phyloP scores from a whole-genome alignment of 2,113 vertebrate species.

The Passer domesticus region DNA sequence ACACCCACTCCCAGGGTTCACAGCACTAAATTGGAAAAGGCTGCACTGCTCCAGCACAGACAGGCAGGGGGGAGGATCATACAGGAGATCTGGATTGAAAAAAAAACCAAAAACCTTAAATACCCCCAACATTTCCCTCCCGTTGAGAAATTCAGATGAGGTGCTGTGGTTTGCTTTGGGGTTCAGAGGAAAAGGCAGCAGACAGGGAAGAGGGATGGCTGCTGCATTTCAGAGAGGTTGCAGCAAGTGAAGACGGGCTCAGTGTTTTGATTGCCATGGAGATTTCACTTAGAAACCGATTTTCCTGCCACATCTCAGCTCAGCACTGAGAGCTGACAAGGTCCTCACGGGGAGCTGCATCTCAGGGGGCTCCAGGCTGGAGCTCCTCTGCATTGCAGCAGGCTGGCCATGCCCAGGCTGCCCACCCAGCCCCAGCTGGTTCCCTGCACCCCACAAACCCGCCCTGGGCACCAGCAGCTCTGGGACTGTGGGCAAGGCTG shows the following conservation, averaged over 20 bases:
- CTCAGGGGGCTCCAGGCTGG: neutral
- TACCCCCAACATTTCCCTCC: neutral
- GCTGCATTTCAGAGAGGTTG: constrained; percentile 16
- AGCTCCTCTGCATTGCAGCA: neutral
- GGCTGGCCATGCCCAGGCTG: neutral
- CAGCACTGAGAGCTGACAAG: neutral
- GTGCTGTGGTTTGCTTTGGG: neutral
- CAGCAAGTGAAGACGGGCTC: constrained; percentile 3
- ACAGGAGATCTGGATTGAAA: neutral
- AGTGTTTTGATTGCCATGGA: constrained; percentile 32
- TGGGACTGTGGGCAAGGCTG: neutral
- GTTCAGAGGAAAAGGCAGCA: neutral
- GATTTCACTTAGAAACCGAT: constrained; percentile 45
- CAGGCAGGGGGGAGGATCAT: neutral
- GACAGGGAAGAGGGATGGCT: neutral
- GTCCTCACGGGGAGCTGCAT: neutral
- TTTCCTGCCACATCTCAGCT: neutral
- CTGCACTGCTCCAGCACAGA: neutral
- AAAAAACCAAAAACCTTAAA: neutral
- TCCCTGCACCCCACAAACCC: neutral
- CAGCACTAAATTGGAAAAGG: neutral
- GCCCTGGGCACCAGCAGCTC: neutral
- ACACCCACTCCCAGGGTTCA: neutral
- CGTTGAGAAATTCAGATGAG: neutral
- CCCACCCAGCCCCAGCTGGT: neutral